phyloP scores from a whole-genome alignment of 2,888 invertebrate species.

The Lathronympha strigana region DNA sequence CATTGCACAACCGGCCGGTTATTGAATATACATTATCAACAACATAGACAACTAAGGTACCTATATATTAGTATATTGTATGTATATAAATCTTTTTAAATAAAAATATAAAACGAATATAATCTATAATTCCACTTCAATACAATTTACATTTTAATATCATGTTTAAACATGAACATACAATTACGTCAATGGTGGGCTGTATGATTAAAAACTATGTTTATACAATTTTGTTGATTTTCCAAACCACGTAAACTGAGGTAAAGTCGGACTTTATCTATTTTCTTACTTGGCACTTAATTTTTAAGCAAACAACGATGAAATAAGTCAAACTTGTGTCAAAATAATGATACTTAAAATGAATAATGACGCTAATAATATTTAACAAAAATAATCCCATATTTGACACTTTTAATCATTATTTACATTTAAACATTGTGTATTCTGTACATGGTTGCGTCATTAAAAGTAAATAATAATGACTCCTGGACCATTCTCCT shows the following conservation, averaged over 20 bases:
- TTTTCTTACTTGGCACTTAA: slow-evolving; percentile 1
- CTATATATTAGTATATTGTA: too few species aligned
- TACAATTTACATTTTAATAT: slow-evolving; percentile 38
- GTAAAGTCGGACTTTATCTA: slow-evolving; percentile 15
- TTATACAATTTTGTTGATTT: slow-evolving; percentile 28
- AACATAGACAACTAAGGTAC: slow-evolving; percentile 27
- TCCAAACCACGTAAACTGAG: slow-evolving; percentile 15
- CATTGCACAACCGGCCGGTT: slow-evolving; percentile 82
- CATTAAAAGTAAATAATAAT: slow-evolving; percentile 1
- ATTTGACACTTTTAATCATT: slow-evolving; percentile 26
- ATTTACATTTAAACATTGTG: slow-evolving; percentile 32
- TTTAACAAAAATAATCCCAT: slow-evolving; percentile 28
- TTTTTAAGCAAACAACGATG: slow-evolving; percentile 10
- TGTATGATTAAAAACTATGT: slow-evolving; percentile 38
- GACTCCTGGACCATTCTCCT: background rate
- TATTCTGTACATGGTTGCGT: slow-evolving; percentile 40
- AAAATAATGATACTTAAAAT: slow-evolving; percentile 7
- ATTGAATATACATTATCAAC: slow-evolving; percentile 45
- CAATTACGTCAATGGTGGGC: slow-evolving; percentile 44
- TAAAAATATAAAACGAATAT: slow-evolving; percentile 25
- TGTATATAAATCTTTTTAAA: slow-evolving; percentile 21
- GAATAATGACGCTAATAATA: slow-evolving; percentile 22
- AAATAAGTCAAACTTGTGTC: background rate
- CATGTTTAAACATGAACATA: slow-evolving; percentile 43
- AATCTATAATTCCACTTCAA: too few species aligned